These are phyloP conservation scores for Ophion slaviceki DNA, from an alignment of 2,888 invertebrate genomes.

Conservation along the genomic window DNA sequence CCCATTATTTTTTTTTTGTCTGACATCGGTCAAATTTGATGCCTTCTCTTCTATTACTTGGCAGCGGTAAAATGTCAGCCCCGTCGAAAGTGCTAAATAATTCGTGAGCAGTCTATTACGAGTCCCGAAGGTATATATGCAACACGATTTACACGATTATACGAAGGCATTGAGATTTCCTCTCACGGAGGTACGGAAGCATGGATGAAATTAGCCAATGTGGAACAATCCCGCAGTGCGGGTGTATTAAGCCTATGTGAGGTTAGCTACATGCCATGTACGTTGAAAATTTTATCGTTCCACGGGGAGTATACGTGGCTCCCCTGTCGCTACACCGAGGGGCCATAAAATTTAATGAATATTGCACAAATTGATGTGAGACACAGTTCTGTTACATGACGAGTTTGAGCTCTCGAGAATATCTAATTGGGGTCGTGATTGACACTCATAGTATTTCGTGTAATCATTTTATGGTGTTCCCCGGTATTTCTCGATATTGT, in stretches of 20 bases:
- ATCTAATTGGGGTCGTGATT: neutral
- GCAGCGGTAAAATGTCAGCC: neutral
- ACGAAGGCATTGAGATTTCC: conserved; percentile 16
- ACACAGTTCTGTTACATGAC: neutral
- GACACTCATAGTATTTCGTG: neutral
- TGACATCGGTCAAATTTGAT: neutral
- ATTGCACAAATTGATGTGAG: conserved; percentile 37
- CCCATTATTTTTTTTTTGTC: too few relatives aligned
- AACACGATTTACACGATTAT: conserved; percentile 1
- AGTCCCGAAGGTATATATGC: neutral
- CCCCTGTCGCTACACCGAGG: conserved; percentile 9
- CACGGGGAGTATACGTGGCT: conserved; percentile 22
- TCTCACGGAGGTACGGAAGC: neutral
- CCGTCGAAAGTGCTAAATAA: neutral
- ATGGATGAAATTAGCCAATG: conserved; percentile 42
- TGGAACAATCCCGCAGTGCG: conserved; percentile 47
- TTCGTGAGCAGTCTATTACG: neutral
- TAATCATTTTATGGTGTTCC: neutral
- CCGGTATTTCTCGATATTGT: neutral
- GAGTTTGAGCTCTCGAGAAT: neutral
- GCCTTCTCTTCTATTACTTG: neutral
- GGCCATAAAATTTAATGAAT: conserved; percentile 56
- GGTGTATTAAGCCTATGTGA: conserved; percentile 34
- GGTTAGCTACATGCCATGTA: neutral
- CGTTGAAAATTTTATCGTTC: conserved; percentile 54